Percentiles rank a stretch among this genome's conserved stretches.
Conservation (phyloP, 1,140 invertebrate species). For the Tribolium castaneum region DNA sequence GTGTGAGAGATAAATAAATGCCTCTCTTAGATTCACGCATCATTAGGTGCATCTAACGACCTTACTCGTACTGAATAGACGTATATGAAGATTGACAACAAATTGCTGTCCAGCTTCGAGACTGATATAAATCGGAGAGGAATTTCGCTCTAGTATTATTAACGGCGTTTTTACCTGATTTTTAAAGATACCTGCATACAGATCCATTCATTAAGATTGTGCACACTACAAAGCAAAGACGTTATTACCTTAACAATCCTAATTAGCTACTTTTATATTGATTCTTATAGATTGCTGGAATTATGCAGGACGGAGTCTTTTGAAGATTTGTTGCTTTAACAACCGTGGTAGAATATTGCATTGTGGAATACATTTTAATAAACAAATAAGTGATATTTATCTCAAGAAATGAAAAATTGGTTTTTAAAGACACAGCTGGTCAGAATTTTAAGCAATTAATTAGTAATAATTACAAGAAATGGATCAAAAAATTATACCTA, state of each 20-base stretch:
- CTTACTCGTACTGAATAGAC: conserved; percentile 6
- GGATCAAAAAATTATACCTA: background rate
- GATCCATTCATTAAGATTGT: background rate
- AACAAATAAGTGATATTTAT: too few relatives aligned
- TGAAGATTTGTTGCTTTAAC: background rate
- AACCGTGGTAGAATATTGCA: too few relatives aligned
- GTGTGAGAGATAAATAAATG: conserved; percentile 18
- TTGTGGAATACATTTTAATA: too few relatives aligned
- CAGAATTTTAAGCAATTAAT: background rate
- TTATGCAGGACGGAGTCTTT: background rate
- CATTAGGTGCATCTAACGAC: conserved; percentile 17
- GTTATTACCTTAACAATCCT: background rate
- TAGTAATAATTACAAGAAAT: background rate
- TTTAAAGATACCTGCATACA: background rate
- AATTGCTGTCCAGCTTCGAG: background rate
- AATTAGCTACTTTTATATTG: background rate
- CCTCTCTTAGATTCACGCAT: conserved; percentile 25
- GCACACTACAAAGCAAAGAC: background rate
- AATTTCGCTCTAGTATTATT: background rate
- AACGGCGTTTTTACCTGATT: background rate
- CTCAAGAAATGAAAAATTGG: too few relatives aligned
- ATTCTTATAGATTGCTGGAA: background rate
- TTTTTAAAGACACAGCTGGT: too few relatives aligned
- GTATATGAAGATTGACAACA: conserved; percentile 20
- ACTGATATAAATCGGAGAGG: background rate